Base-by-base conservation (phyloP, 2,797 vertebrate species). In the Heterohyrax brucei region DNA sequence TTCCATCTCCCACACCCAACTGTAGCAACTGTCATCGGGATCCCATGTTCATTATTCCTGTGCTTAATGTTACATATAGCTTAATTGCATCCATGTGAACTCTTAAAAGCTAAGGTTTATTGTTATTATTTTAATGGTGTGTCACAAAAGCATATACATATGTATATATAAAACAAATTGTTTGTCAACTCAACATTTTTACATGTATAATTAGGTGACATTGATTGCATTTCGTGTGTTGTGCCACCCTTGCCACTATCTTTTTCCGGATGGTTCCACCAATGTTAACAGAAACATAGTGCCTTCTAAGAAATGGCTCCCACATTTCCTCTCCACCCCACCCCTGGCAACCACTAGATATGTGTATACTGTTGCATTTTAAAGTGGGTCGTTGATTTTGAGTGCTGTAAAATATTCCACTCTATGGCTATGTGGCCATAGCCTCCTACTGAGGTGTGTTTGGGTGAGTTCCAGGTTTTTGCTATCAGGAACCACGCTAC, bases 51-150 rank as follows among this genome's bases (percentile, higher is more conserved):
- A 9, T 87, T 73, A 26, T 84, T 48, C 89, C 73, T 77, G 91
- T 44, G 30, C 73, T 85, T 75, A 92, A 66, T 44, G 26, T 21
- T 94, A 93, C 50, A 10, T 84, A 53, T 33, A 33, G 16, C 53
- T 53, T 87, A 89, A 93, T 53, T n/a, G 61, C 39, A 76, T 48
- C 78, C 80, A 88, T 75, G 28, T 73, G 82, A 73, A 81, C 64
- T 62, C 80, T n/a, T 78, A 28, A 30, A 53, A n/a, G 76, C 24
- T 78, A 28, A 12, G 28, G 48, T 78, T 26, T 64, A 10, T 26
- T 64, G 39, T 73, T 72, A 26, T 76, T 77, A 16, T 50, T 62
- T 53, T 73, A 90, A 79, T 68, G 44, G 53, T 50, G 92, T 95
- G 88, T 94, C 84, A 33, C 64, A 70, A 26, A 64, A 3, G 26